Evolutionary conservation across 2,888 invertebrate genomes (phyloP), one percentile per base, ranked within the genome.

Genomic region (Torymus aiolomorphi): DNA sequence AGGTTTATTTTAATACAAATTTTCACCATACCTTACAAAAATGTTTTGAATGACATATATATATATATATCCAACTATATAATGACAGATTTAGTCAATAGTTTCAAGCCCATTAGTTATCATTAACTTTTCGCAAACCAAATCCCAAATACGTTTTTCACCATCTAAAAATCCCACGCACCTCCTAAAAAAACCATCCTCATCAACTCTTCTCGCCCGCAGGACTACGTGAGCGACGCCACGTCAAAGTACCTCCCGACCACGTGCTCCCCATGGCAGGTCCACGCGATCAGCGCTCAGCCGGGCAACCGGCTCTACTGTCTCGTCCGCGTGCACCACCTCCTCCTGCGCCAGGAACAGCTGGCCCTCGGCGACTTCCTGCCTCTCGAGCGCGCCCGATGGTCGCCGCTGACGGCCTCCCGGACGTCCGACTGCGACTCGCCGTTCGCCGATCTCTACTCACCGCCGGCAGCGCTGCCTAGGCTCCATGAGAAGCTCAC

Each of bases 211-310:
- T 42, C 8, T 1, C 42, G 5, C 42, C 31, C n/a, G 12, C 71
- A 95, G 95, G 95, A 96, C 52, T 95, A 94, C 87, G 93, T 96
- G 67, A 96, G 95, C 86, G 95, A 96, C 76, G 92, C 95, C 79
- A 93, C 95, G 42, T 94, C 95, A 2, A 96, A 96, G 91, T 95
- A 95, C 87, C 93, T 96, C 76, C 94, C 95, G 8, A 91, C 91
- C 1, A 94, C 94, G 74, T 92, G 94, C 77, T 94, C 96, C 0
- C 96, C 96, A 14, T 96, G 96, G 96, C 96, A 96, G 87, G 93
- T 96, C 74, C 93, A 94, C 57, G 92, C 96, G 0, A 95, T 96
- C 85, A 66, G 65, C 1, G 18, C 16, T 12, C 16, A 31, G 2
- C 70, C 59, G 2, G n/a, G 54, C 1, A 13, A 42, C 20, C 54